Percentiles rank a stretch among this genome's conserved stretches.
phyloP scores from a whole-genome alignment of 92 coral and sea anemone genomes.

The Scolanthus callimorphus region DNA sequence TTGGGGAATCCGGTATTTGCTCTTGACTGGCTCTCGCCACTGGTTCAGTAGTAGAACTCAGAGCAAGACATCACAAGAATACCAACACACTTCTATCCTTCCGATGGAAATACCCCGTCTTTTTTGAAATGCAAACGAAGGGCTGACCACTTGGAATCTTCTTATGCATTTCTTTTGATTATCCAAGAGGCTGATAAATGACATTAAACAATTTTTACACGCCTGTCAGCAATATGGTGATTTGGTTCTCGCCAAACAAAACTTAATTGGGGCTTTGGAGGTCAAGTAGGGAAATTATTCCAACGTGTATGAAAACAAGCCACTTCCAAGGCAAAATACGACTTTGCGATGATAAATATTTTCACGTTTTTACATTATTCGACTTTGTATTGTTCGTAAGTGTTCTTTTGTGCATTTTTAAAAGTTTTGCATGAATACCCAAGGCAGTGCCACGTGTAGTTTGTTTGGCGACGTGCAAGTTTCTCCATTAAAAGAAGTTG shows the following conservation, averaged over 20 bases:
- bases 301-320: neutral
- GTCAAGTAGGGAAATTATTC: slow-evolving; percentile 19
- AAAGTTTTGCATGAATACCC: neutral
- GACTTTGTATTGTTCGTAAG: no score
- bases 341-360: neutral
- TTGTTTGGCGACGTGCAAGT: neutral
- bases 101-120: no score
- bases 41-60: no score
- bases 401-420: neutral
- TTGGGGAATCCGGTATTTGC: neutral
- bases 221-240: neutral
- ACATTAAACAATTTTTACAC: neutral
- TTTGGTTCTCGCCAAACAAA: neutral
- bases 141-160: no score
- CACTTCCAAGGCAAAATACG: neutral
- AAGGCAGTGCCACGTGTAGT: no score
- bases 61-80: neutral
- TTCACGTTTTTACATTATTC: neutral
- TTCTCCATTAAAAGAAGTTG: no score
- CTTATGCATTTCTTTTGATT: neutral
- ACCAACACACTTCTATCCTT: neutral
- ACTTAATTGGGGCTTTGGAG: slow-evolving; percentile 14
- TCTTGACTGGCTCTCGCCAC: no score
- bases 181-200: neutral
- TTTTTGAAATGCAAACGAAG: no score